Percentiles rank a stretch among this genome's conserved stretches.
These are phyloP conservation scores for Melikaiella ostensackeni DNA, from an alignment of 2,888 invertebrate genomes.

Conservation along the genomic window DNA sequence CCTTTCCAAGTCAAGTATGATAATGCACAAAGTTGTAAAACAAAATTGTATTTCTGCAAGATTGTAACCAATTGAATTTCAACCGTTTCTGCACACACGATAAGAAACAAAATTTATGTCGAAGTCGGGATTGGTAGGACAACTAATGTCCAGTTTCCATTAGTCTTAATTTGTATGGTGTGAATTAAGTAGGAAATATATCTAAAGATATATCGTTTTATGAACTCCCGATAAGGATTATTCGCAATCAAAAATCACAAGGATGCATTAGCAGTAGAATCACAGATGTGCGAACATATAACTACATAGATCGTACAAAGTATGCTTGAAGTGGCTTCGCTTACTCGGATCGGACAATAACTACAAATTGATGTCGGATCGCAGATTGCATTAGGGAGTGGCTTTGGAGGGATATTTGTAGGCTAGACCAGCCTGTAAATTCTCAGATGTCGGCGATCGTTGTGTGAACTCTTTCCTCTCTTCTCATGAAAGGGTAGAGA, in stretches of 20 bases:
- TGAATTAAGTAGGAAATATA: slow-evolving; percentile 8
- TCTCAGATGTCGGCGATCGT: neutral
- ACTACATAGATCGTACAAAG: slow-evolving; percentile 23
- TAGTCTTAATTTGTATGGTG: slow-evolving; percentile 22
- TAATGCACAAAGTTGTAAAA: too few relatives aligned
- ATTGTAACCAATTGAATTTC: neutral
- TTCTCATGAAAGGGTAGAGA: neutral
- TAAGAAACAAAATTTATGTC: neutral
- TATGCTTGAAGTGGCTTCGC: slow-evolving; percentile 31
- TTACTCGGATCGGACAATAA: slow-evolving; percentile 33
- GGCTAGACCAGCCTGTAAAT: slow-evolving; percentile 24
- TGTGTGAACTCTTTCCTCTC: neutral
- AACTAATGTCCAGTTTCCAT: slow-evolving; percentile 17
- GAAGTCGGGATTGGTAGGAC: neutral
- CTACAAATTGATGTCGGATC: slow-evolving; percentile 37
- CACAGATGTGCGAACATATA: slow-evolving; percentile 10
- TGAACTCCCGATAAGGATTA: slow-evolving; percentile 30
- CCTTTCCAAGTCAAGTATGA: too few relatives aligned
- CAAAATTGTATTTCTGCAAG: too few relatives aligned
- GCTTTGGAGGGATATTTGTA: slow-evolving; percentile 10
- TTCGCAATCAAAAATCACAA: slow-evolving; percentile 20
- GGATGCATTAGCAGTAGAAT: slow-evolving; percentile 16
- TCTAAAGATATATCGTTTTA: slow-evolving; percentile 26
- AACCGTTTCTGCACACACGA: neutral
- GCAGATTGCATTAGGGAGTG: slow-evolving; percentile 40